Conservation (phyloP, 2,888 invertebrate species). For the Eupeodes luniger region DNA sequence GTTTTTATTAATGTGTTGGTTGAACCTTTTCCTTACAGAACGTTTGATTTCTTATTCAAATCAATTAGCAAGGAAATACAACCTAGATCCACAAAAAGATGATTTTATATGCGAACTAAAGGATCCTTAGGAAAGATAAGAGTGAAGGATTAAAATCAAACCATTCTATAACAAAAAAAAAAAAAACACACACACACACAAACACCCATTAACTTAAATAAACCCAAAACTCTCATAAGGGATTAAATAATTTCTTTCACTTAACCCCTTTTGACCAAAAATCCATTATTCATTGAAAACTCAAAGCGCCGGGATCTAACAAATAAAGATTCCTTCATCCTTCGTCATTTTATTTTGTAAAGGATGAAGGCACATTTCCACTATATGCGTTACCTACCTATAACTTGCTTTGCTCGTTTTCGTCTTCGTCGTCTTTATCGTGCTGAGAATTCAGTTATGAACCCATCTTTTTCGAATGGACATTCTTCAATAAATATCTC, state of each 20-base stretch:
- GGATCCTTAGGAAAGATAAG: neutral
- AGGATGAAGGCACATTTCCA: constrained; percentile 29
- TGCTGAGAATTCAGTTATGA: constrained; percentile 52
- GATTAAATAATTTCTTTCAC: constrained; percentile 63
- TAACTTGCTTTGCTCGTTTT: neutral
- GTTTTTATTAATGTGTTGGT: neutral
- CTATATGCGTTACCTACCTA: constrained; percentile 10
- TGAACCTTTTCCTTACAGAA: constrained; percentile 4
- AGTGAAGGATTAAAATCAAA: constrained; percentile 22
- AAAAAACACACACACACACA: neutral
- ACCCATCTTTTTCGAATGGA: constrained; percentile 38
- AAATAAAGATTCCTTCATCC: constrained; percentile 30
- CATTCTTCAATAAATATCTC: constrained; percentile 68
- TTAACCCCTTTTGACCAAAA: constrained; percentile 64
- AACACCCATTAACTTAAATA: constrained; percentile 8
- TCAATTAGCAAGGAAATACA: constrained; percentile 36
- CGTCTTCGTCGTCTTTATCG: constrained; percentile 25
- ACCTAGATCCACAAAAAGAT: constrained; percentile 5
- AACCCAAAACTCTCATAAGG: constrained; percentile 51
- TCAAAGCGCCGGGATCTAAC: constrained; percentile 45
- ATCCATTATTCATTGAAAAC: constrained; percentile 70
- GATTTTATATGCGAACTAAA: neutral
- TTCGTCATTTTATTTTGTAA: constrained; percentile 36
- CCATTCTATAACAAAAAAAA: neutral
- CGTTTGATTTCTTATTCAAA: neutral